Base-by-base conservation (phyloP, 92 coral and sea anemone genomes). In the Desmophyllum pertusum region DNA sequence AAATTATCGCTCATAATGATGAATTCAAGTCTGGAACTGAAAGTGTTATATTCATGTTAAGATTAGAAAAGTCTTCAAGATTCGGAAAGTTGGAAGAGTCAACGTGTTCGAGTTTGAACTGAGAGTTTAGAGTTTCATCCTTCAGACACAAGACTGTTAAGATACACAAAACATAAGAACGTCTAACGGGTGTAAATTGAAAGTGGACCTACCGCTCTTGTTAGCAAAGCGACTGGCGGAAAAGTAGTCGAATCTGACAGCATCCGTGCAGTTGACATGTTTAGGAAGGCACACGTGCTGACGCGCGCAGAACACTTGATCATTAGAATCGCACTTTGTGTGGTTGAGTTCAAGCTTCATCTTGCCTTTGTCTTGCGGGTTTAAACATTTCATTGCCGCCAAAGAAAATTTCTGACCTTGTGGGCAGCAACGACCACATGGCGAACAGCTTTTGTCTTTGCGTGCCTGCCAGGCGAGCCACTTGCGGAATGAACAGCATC, bases 151-250 rank as follows among this genome's bases (percentile, higher is more conserved):
- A 45, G 13, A 45, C 14, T 15, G 10, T 6, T 4, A 8, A 5
- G 51, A 8, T 6, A 45, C 5, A 5, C 6, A 45, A 45, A 15
- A 15, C 13, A 21, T 48, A 1, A 14, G 53, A 48, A 21, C 53
- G n/a, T n/a, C n/a, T n/a, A n/a, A n/a, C n/a, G n/a, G n/a, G n/a
- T n/a, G n/a, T 48, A 10, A 13, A 48, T 48, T 48, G 17, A 4
- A 48, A 48, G 21, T 36, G n/a, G 1, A 78, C 82, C 33, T 61
- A 78, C 82, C 82, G 13, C 72, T 61, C 30, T 14, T 69, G 82
- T 78, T 78, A 37, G 82, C 82, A 62, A 78, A 78, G 29, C 19
- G 55, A 53, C 85, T 81, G 77, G 68, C 85, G 11, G 76, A 67
- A 21, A 70, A 81, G 77, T 64, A 81, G 52, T 81, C 37, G 31